Evolutionary conservation across 23 tunicate species (phyloP), one percentile per base, ranked within the genome.

Genomic region (Diplosoma virens): DNA sequence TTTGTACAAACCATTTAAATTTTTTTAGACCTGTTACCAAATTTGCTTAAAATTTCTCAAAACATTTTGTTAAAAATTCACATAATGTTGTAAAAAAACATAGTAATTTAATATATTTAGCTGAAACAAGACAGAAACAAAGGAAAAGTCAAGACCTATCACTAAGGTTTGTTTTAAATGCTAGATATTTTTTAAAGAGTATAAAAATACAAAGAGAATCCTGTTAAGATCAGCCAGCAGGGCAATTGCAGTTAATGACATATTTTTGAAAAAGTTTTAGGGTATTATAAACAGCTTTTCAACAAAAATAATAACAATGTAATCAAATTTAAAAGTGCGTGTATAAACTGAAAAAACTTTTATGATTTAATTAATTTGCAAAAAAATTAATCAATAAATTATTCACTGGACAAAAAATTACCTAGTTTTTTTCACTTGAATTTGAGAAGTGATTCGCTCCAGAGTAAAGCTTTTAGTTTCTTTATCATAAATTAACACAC

Each of bases 391-490:
- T 24, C 7, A 65, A 65, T 31, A 27, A 31, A 29, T 7, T 20
- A 7, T 65, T 65, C 6, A 6, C 25, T 65, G 64, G 20, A 65
- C 11, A 65, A 9, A 9, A 23, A 53, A 3, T 50, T 74, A 87
- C 94, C 94, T 80, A 3, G 81, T 84, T 46, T 85, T 85, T 69
- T 92, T 92, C 33, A 85, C 97, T 81, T 85, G 97, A 52, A 85
- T 85, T 80, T 85, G 92, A 20, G 97, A 80, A 3, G 92, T 64
- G 30, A 81, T 81, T 27, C 87, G 45, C 60, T 92, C 97, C 36
- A 92, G 45, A 0, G 91, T 86, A 52, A 85, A 85, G 20, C 50
- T 77, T 31, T 80, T 83, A 34, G 87, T 92, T 37, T 33, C 69
- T 34, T 56, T 58, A 50, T 92, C 97, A 35, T 50, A 85, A 32